Evolutionary conservation across 1,140 invertebrate species (phyloP).

Genomic region (Drosophila teissieri): DNA sequence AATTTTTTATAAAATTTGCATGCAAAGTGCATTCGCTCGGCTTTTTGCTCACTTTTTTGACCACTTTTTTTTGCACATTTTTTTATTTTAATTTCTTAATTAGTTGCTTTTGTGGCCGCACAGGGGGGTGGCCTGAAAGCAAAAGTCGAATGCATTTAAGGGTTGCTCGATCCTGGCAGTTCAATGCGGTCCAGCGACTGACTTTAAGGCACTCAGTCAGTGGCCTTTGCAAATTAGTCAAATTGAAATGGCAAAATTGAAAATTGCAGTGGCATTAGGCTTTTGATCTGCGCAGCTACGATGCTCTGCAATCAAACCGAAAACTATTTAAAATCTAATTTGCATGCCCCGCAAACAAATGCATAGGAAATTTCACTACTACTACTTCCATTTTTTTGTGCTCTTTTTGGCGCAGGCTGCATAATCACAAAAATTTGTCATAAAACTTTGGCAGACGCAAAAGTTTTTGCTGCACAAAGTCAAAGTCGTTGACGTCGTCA

Average conservation of each 20-base stretch:
- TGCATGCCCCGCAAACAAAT: conserved; percentile 66
- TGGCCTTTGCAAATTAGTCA: conserved; percentile 55
- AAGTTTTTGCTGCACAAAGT: conserved; percentile 63
- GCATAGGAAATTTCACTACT: conserved; percentile 45
- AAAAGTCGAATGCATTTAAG: conserved; percentile 60
- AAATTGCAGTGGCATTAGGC: conserved; percentile 72
- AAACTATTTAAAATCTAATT: conserved; percentile 82
- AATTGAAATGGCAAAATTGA: conserved; percentile 60
- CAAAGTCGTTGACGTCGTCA: conserved; percentile 49
- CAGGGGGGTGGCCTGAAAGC: conserved; percentile 31
- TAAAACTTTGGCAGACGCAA: conserved; percentile 72
- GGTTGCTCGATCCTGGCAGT: conserved; percentile 27
- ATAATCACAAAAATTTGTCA: conserved; percentile 79
- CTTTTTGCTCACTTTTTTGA: conserved; percentile 44
- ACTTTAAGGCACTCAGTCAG: conserved; percentile 36
- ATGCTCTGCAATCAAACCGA: conserved; percentile 53
- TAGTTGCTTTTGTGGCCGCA: conserved; percentile 70
- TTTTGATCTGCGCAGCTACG: conserved; percentile 48
- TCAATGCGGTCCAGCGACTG: conserved; percentile 10
- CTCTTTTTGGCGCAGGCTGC: conserved; percentile 7
- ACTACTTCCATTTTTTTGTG: too few relatives aligned
- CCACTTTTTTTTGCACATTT: conserved; percentile 63
- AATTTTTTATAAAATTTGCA: conserved; percentile 80
- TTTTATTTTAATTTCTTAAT: conserved; percentile 81
- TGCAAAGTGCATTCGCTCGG: conserved; percentile 72